Evolutionary conservation across 2,888 invertebrate species (phyloP), one percentile per base, ranked within the genome.

Genomic region (Spatulosminthurus flaviceps): DNA sequence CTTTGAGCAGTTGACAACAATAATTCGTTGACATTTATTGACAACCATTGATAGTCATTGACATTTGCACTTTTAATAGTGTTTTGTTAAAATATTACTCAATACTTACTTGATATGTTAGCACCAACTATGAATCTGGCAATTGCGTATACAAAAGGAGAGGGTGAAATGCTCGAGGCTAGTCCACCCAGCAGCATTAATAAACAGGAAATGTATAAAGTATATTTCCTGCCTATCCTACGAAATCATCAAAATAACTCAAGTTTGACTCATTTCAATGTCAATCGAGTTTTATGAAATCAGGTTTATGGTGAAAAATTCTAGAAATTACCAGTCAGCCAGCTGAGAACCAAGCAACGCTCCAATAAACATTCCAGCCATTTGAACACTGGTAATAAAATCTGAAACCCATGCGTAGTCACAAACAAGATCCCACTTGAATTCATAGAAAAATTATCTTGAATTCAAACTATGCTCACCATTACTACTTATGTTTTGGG

Each of bases 171-270:
- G 72, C 81, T 82, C 21, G 83, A 83, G n/a, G 81, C 79, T 19
- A 78, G 77, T 43, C 80, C 81, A 75, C 81, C 82, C 60, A 67
- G 16, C 0, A 83, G 80, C 82, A 83, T 83, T 26, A 83, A 16
- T 19, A 81, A 79, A 29, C 83, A 83, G 9, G 82, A 70, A 16
- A 73, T 29, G 69, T 81, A 84, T 73, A 83, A 81, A 0, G 83
- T 76, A 43, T 76, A 82, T 69, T 83, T 83, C 41, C 84, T 69
- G 16, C 83, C 84, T 41, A 74, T 79, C 78, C 84, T 84, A 72
- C 16, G 34, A 71, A 64, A 26, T 73, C 22, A 13, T n/a, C 21
- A 9, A 64, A 22, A 4, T 22, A 70, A 66, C 4, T 7, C 22
- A 34, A 60, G 64, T 67, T 22, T 73, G 28, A 13, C 19, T 29